These are phyloP conservation scores for Myripristis murdjan DNA, from an alignment of 2,797 vertebrate genomes.

Conservation along the genomic window DNA sequence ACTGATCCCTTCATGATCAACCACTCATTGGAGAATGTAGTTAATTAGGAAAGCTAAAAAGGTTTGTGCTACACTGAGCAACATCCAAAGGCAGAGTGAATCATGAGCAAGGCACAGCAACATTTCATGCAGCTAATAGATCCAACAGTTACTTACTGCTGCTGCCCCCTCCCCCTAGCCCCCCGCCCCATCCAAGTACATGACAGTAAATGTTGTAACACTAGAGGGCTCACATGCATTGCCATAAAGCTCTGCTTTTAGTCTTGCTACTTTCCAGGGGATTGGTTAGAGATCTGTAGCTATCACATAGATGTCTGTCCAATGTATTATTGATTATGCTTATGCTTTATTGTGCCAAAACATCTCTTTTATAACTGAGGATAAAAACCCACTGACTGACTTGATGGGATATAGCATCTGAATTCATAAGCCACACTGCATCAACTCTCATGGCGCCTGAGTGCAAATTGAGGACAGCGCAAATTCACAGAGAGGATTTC, in stretches of 20 bases:
- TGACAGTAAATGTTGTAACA: constrained; percentile 66
- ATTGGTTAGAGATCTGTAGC: constrained; percentile 31
- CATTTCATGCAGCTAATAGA: neutral
- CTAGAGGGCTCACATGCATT: constrained; percentile 83
- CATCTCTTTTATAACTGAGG: constrained; percentile 26
- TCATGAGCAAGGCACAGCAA: neutral
- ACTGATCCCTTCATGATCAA: neutral
- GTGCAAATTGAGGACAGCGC: constrained; percentile 61
- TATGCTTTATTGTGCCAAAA: constrained; percentile 64
- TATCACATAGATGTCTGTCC: constrained; percentile 48
- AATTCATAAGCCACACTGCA: constrained; percentile 50
- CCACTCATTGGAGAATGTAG: neutral
- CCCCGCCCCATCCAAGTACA: constrained; percentile 28
- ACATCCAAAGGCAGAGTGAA: neutral
- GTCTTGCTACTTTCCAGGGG: constrained; percentile 8
- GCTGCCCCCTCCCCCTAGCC: constrained; percentile 22
- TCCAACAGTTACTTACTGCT: constrained; percentile 6
- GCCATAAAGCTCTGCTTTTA: constrained; percentile 26
- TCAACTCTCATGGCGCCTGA: constrained; percentile 32
- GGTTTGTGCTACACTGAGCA: neutral
- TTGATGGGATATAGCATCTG: constrained; percentile 48
- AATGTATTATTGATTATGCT: constrained; percentile 69
- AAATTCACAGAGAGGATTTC: constrained; percentile 16
- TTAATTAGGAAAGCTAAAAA: neutral
- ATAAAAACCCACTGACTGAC: constrained; percentile 30